Evolutionary conservation across 2,888 invertebrate genomes (phyloP).

Genomic region (Actias luna): DNA sequence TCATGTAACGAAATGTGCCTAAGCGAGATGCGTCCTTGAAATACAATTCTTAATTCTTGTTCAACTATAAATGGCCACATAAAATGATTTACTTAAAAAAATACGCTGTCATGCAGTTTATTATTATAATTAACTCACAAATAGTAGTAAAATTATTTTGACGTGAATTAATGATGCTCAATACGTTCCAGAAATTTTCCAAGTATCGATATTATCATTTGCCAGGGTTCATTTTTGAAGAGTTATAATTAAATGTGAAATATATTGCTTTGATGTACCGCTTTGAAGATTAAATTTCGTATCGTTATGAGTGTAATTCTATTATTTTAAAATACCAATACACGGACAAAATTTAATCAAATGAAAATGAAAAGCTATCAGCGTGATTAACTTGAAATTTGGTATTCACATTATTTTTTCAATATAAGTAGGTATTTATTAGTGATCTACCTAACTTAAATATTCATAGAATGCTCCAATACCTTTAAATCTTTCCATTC

Average conservation of each 20-base stretch:
- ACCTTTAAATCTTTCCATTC: neutral
- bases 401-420: too few species aligned
- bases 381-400: too few species aligned
- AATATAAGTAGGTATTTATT: too few species aligned
- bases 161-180: conserved; percentile 39
- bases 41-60: too few species aligned
- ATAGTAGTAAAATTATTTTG: conserved; percentile 12
- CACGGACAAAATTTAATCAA: neutral
- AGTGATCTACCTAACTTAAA: too few species aligned
- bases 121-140: neutral
- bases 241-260: conserved; percentile 18
- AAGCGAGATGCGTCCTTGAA: too few species aligned
- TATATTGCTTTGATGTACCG: conserved; percentile 6
- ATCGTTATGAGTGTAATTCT: neutral
- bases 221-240: conserved; percentile 23
- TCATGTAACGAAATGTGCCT: too few species aligned
- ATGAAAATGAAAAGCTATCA: too few species aligned
- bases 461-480: neutral
- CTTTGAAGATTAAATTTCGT: conserved; percentile 3
- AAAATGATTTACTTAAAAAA: too few species aligned
- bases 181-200: conserved; percentile 38
- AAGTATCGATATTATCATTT: conserved; percentile 34
- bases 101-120: too few species aligned
- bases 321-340: neutral
- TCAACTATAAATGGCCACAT: too few species aligned